phyloP scores from a whole-genome alignment of 2,888 invertebrate genomes.

The Carterocephalus palaemon region DNA sequence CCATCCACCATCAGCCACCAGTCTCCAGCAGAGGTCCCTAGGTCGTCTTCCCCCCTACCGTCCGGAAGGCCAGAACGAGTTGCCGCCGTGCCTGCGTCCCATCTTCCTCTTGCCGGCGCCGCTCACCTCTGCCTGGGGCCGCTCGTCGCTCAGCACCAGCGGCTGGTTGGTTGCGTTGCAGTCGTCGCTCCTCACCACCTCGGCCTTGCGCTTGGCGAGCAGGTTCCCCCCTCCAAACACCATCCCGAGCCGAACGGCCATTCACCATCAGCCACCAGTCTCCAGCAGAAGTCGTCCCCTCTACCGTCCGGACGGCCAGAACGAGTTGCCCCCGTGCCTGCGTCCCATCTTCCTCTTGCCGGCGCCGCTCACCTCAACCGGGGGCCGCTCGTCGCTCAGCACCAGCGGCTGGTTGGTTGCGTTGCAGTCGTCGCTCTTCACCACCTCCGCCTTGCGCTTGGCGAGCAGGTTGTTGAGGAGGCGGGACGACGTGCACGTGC shows the following conservation, averaged over 20 bases:
- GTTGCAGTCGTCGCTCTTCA: slow-evolving; percentile 40
- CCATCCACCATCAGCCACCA: too few relatives aligned
- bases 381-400: slow-evolving; percentile 37
- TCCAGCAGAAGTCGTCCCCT: too few relatives aligned
- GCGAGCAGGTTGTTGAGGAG: slow-evolving; percentile 54
- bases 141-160: slow-evolving; percentile 40
- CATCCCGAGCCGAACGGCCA: too few relatives aligned
- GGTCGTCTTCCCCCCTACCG: too few relatives aligned
- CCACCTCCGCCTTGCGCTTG: slow-evolving; percentile 43
- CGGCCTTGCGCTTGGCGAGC: slow-evolving; percentile 47
- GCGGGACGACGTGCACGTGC: slow-evolving; percentile 58
- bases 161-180: slow-evolving; percentile 45
- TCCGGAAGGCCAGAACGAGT: slow-evolving; percentile 71
- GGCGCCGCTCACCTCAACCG: slow-evolving; percentile 56
- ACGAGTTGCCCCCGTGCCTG: slow-evolving; percentile 61
- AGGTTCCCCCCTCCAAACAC: too few relatives aligned
- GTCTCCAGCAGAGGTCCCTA: too few relatives aligned
- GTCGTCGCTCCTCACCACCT: slow-evolving; percentile 34
- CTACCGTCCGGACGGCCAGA: slow-evolving; percentile 73
- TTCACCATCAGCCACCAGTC: too few relatives aligned
- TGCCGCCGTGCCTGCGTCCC: slow-evolving; percentile 62
- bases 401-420: slow-evolving; percentile 42
- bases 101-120: slow-evolving; percentile 71
- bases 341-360: slow-evolving; percentile 68
- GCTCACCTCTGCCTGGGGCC: slow-evolving; percentile 41